Evolutionary conservation across 2,113 vertebrate species (phyloP), one percentile per base, ranked within the genome.

Genomic region (Lontra canadensis): DNA sequence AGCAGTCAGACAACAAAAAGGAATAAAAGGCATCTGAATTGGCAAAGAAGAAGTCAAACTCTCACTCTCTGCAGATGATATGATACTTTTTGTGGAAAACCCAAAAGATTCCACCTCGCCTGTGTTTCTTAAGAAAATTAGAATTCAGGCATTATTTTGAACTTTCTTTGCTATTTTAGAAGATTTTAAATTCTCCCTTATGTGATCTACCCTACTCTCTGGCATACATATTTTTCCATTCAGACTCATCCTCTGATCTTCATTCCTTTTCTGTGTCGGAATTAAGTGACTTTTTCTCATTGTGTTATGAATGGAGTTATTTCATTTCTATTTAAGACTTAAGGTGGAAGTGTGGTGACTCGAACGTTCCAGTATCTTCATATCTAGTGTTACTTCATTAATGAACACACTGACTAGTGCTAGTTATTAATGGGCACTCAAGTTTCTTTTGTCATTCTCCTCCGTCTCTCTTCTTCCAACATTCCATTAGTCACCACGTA

Each of bases 61-160:
- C 17, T 55, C 52, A 55, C 17, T 55, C 52, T 55, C 15, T 55
- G 52, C 57, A 61, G 59, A 61, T 26, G 59, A 61, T 25, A 61
- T 25, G 23, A 61, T 25, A 61, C 23, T 61, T 61, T 25, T 25
- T 61, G 23, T 61, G 21, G 59, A 61, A 61, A 26, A 25, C 59
- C 9, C 59, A 26, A 11, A 59, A 61, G 59, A 61, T 25, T 61
- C 59, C 9, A 26, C 59, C 23, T 61, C 59, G 23, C 23, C 59
- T 61, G 23, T 61, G 23, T 61, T 61, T 92, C 67, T 44, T 69
- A 89, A 86, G 95, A 91, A 86, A 95, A 83, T 71, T 44, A 67
- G 8, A 71, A 49, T 86, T 42, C 1, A 0, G 39, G 3, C 36
- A 61, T 91, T 73, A 83, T 84, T 90, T 59, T 57, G 25, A 74